Evolutionary conservation across 2,888 invertebrate species (phyloP).

Genomic region (Zaprionus bogoriensis): DNA sequence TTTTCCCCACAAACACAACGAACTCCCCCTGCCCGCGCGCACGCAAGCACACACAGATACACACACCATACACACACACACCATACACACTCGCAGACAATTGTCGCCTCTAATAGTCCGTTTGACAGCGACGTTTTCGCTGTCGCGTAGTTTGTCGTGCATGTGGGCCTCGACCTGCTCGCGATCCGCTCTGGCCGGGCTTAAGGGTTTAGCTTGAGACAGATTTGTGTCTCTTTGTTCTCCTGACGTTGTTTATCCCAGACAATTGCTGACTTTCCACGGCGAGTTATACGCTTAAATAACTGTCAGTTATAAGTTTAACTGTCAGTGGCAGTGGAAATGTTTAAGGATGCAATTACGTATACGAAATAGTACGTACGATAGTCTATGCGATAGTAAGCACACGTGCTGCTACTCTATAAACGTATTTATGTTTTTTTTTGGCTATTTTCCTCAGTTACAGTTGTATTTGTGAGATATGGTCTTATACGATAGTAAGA

Average conservation of each 20-base stretch:
- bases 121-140: slow-evolving; percentile 51
- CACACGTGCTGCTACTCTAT: not conserved
- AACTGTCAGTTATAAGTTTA: not conserved
- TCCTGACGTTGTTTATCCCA: not conserved
- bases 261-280: not conserved
- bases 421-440: not conserved
- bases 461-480: slow-evolving; percentile 8
- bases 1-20: slow-evolving; percentile 55
- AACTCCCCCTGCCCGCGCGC: slow-evolving; percentile 21
- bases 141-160: slow-evolving; percentile 48
- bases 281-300: not conserved
- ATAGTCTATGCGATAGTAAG: not conserved
- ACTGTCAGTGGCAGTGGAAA: too few relatives aligned
- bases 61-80: slow-evolving; percentile 2
- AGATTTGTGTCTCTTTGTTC: not conserved
- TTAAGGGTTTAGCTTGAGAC: slow-evolving; percentile 1
- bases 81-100: slow-evolving; percentile 8
- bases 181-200: slow-evolving; percentile 1
- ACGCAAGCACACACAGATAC: too few relatives aligned
- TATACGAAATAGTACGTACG: not conserved
- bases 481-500: too few relatives aligned
- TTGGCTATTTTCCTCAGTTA: too few relatives aligned
- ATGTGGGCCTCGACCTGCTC: slow-evolving; percentile 35
- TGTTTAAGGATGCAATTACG: not conserved
- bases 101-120: slow-evolving; percentile 20